Conservation (phyloP, 1,140 invertebrate genomes). For the Glossosoma conforme region DNA sequence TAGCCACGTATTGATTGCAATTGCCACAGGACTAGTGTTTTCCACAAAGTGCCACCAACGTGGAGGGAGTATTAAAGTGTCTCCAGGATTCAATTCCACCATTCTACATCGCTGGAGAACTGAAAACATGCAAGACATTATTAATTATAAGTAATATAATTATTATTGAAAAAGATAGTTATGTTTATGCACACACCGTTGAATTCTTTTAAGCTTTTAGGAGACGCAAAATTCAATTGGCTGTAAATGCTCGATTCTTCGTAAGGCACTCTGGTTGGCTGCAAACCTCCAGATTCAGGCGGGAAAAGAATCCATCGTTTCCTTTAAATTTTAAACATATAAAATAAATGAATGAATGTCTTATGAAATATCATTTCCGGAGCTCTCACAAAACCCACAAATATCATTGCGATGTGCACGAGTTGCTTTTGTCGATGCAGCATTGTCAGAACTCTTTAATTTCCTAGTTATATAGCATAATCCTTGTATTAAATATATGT, state of each 20-base stretch:
- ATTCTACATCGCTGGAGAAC: constrained; percentile 45
- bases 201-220: constrained; percentile 43
- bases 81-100: constrained; percentile 70
- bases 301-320: constrained; percentile 94
- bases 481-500: too few relatives aligned
- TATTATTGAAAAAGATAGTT: constrained; percentile 9
- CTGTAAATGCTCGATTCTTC: constrained; percentile 97
- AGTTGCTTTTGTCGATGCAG: too few relatives aligned
- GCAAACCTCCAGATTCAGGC: constrained; percentile 64
- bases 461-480: too few relatives aligned
- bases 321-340: too few relatives aligned
- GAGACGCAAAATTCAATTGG: constrained; percentile 71
- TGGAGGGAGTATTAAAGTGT: constrained; percentile 82
- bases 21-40: constrained; percentile 62
- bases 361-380: too few relatives aligned
- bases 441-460: too few relatives aligned
- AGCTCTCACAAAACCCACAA: too few relatives aligned
- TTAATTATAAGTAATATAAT: too few relatives aligned
- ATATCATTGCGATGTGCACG: too few relatives aligned
- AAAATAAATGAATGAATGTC: too few relatives aligned
- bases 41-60: constrained; percentile 98
- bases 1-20: constrained; percentile 88
- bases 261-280: constrained; percentile 85
- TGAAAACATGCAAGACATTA: constrained; percentile 23
- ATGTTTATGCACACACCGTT: constrained; percentile 36